These are phyloP conservation scores for Mirza zaza DNA, from an alignment of 2,113 vertebrate genomes.

Conservation along the genomic window DNA sequence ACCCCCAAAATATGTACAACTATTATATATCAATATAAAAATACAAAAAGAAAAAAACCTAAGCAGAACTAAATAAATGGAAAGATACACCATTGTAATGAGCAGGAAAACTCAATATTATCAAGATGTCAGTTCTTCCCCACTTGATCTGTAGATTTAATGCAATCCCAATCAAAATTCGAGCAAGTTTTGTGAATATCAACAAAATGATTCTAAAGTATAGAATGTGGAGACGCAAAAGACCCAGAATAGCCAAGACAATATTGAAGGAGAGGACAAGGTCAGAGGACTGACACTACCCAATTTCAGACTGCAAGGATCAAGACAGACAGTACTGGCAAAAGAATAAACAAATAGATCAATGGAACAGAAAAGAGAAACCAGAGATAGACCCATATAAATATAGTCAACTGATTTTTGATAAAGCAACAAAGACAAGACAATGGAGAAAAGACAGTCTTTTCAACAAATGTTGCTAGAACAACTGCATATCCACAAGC, in stretches of 20 bases:
- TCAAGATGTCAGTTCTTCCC: no score
- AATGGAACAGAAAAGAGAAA: background rate
- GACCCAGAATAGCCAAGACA: background rate
- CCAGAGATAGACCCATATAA: background rate
- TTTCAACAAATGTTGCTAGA: background rate
- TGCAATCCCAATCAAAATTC: no score
- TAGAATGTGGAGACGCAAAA: background rate
- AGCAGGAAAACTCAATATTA: no score
- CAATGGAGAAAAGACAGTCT: background rate
- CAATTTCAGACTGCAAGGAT: background rate
- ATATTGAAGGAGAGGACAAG: background rate
- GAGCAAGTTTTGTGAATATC: no score
- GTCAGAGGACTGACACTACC: background rate
- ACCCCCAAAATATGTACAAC: no score
- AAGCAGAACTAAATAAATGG: no score
- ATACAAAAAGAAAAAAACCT: no score
- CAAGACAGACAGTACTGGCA: background rate
- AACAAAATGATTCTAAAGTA: background rate
- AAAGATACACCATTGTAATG: no score
- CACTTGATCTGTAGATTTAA: no score
- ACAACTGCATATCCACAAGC: background rate
- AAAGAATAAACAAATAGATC: background rate
- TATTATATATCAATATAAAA: no score
- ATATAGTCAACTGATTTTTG: background rate
- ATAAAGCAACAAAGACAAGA: background rate